Conservation (phyloP, 1,140 invertebrate species). For the Drosophila micromelanica region DNA sequence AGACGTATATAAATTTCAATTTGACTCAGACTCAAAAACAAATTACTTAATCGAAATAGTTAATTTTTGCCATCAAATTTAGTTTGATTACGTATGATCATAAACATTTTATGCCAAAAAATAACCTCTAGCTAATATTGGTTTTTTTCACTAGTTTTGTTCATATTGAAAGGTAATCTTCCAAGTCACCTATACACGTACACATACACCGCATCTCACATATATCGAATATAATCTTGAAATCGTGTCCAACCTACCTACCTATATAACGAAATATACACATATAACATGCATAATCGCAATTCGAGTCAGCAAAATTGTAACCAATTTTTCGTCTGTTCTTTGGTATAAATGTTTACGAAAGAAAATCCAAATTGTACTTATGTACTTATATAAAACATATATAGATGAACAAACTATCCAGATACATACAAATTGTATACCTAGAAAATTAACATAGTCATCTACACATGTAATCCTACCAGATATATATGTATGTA, state of each 20-base stretch:
- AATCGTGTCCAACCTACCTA: slow-evolving; percentile 57
- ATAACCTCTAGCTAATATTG: slow-evolving; percentile 41
- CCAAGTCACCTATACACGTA: slow-evolving; percentile 37
- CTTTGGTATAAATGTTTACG: slow-evolving; percentile 31
- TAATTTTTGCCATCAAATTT: slow-evolving; percentile 64
- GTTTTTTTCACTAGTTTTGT: slow-evolving; percentile 33
- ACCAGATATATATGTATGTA: slow-evolving; percentile 35
- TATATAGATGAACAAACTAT: slow-evolving; percentile 45
- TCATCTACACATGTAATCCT: slow-evolving; percentile 20
- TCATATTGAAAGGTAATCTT: slow-evolving; percentile 62
- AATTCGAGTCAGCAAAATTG: slow-evolving; percentile 47
- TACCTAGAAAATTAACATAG: slow-evolving; percentile 34
- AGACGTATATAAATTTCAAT: slow-evolving; percentile 70
- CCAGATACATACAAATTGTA: slow-evolving; percentile 33
- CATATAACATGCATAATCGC: slow-evolving; percentile 38
- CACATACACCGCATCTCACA: slow-evolving; percentile 49
- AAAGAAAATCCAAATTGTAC: slow-evolving; percentile 47
- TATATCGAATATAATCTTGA: slow-evolving; percentile 43
- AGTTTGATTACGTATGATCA: slow-evolving; percentile 54
- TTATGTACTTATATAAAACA: slow-evolving; percentile 37
- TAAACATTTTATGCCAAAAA: slow-evolving; percentile 48
- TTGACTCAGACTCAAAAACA: slow-evolving; percentile 63
- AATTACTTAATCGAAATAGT: slow-evolving; percentile 44
- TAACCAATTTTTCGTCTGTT: slow-evolving; percentile 49
- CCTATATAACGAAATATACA: slow-evolving; percentile 44